Evolutionary conservation across 92 coral and sea anemone species (phyloP).

Genomic region (Blastomussa wellsi): DNA sequence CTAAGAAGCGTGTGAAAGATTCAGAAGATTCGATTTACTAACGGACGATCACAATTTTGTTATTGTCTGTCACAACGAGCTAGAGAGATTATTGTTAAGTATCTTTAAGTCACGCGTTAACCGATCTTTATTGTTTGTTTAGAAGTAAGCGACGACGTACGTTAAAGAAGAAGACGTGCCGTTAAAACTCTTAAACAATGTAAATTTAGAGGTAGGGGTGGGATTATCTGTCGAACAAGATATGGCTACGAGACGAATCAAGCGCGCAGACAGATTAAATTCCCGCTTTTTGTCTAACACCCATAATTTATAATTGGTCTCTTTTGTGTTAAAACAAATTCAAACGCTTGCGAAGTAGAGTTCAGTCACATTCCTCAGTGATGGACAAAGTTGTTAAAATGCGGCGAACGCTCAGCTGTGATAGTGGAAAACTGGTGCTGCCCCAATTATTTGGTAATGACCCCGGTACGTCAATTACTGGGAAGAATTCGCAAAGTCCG

Average conservation of each 20-base stretch:
- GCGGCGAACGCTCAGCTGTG: slow-evolving; percentile 15
- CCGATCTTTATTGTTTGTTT: slow-evolving; percentile 2
- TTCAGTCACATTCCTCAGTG: neutral
- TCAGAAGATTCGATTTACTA: neutral
- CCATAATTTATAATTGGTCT: neutral
- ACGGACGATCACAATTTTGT: neutral
- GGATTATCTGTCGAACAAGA: neutral
- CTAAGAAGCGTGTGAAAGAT: neutral
- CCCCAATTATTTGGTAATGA: slow-evolving; percentile 20
- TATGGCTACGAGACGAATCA: neutral
- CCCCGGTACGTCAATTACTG: neutral
- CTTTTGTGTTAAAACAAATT: neutral
- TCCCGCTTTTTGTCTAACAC: neutral
- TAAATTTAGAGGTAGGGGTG: neutral
- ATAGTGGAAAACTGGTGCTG: slow-evolving; percentile 20
- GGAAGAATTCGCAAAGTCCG: neutral
- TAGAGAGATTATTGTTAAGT: neutral
- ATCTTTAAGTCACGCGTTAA: neutral
- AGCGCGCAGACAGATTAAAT: slow-evolving; percentile 17
- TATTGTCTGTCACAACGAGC: neutral
- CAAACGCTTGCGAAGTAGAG: neutral
- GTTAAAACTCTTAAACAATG: neutral
- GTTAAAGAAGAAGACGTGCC: neutral
- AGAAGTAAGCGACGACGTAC: slow-evolving; percentile 7
- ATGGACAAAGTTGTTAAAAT: neutral